Evolutionary conservation across 2,888 invertebrate genomes (phyloP).

Genomic region (Dione vanillae): DNA sequence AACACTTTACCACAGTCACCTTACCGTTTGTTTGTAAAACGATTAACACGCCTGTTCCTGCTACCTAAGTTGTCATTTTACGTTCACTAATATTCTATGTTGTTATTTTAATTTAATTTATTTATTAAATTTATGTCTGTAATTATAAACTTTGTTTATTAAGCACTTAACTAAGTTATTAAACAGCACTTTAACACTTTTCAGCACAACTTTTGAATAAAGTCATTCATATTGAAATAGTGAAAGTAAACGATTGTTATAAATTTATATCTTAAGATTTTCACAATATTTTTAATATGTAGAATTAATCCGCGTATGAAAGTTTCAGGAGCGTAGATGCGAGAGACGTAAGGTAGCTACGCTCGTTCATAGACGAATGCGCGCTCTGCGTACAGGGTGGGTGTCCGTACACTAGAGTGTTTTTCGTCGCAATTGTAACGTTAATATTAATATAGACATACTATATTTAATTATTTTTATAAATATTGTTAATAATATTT

Average conservation of each 20-base stretch:
- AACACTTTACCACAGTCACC: slow-evolving; percentile 63
- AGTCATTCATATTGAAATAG: not conserved
- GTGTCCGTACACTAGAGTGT: slow-evolving; percentile 41
- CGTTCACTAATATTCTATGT: slow-evolving; percentile 78
- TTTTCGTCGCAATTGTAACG: slow-evolving; percentile 46
- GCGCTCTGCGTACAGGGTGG: slow-evolving; percentile 57
- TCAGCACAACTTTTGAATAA: not conserved
- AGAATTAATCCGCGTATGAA: slow-evolving; percentile 52
- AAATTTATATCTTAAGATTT: too few relatives aligned
- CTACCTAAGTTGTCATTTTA: slow-evolving; percentile 78
- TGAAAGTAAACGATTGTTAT: too few relatives aligned
- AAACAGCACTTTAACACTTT: not conserved
- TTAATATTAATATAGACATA: slow-evolving; percentile 30
- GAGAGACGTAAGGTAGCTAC: slow-evolving; percentile 63
- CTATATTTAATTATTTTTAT: not conserved
- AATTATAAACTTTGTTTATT: not conserved
- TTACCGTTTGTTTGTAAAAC: slow-evolving; percentile 74
- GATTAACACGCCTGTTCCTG: slow-evolving; percentile 77
- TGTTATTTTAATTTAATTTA: slow-evolving; percentile 62
- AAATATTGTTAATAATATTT: too few relatives aligned
- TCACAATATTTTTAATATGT: too few relatives aligned
- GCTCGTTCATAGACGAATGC: slow-evolving; percentile 69
- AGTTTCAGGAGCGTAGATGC: slow-evolving; percentile 61
- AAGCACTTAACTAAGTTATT: not conserved
- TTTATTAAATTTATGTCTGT: slow-evolving; percentile 50